phyloP scores from a whole-genome alignment of 2,113 vertebrate species.

The Cyprinodon brontotheroides region DNA sequence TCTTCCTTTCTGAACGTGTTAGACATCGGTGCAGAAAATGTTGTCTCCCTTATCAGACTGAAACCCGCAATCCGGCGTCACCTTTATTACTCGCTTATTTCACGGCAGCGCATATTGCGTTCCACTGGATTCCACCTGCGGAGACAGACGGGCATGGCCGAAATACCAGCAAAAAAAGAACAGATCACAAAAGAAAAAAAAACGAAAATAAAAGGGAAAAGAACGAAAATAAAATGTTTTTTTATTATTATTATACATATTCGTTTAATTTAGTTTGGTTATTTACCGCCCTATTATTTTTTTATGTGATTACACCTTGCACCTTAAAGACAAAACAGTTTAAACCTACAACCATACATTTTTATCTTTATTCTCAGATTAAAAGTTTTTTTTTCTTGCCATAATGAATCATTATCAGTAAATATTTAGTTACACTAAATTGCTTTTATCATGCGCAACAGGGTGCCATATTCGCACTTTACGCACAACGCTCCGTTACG shows the following conservation, averaged over 20 bases:
- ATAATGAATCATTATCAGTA: background rate
- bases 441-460: conserved; percentile 13
- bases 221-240: background rate
- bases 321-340: background rate
- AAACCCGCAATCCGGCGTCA: conserved; percentile 45
- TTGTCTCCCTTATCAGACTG: conserved; percentile 37
- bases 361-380: background rate
- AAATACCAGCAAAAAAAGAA: background rate
- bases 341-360: background rate
- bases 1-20: conserved; percentile 22
- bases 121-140: conserved; percentile 39
- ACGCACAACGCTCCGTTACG: conserved; percentile 52
- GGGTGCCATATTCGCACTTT: conserved; percentile 16
- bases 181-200: background rate
- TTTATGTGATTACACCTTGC: background rate
- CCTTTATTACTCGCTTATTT: conserved; percentile 51
- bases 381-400: background rate
- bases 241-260: conserved; percentile 2
- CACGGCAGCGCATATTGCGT: conserved; percentile 49
- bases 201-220: background rate
- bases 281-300: background rate
- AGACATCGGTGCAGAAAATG: conserved; percentile 16
- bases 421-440: background rate
- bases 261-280: background rate
- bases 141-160: conserved; percentile 7